Evolutionary conservation across 1,140 invertebrate species (phyloP), one percentile per base, ranked within the genome.

Genomic region (Drosophila seguyi): DNA sequence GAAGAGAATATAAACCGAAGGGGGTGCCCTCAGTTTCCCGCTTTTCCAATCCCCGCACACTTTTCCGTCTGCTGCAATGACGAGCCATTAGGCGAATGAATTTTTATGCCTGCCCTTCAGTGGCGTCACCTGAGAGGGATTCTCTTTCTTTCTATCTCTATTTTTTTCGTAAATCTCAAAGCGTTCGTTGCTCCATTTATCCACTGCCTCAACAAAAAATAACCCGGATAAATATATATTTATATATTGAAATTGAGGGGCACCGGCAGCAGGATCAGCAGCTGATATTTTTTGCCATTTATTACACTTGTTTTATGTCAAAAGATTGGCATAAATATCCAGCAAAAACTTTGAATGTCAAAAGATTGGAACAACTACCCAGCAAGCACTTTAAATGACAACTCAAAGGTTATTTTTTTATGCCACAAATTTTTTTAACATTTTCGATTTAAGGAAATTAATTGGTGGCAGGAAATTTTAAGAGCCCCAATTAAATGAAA

Each of bases 71-170:
- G 44, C 62, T 78, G 81, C 81, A 72, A 53, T 71, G 81, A 84
- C 68, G 78, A 85, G 77, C 85, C 85, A 88, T 88, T 88, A 88
- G 69, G 74, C 77, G 85, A 88, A 88, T 88, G 85, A 88, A 83
- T 88, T 88, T 87, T 90, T 75, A 81, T 78, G 65, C 53, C 74
- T 55, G 53, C 55, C 74, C 38, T 42, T 31, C 50, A 79, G 63
- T 81, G 75, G 79, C 75, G 66, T 57, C 61, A 79, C 75, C 41
- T 47, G 45, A 31, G 38, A 52, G 62, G 41, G 41, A 13, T 38
- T 42, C 77, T 78, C 74, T 80, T 13, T n/a, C 27, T 2, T 7
- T 34, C 2, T 48, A 7, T 29, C n/a, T 0, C 2, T 22, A 0
- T 45, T 34, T 14, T 34, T 20, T 6, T 36, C 10, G 34, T 87